Evolutionary conservation across 2,888 invertebrate genomes (phyloP), one percentile per base, ranked within the genome.

Genomic region (Tineola bisselliella): DNA sequence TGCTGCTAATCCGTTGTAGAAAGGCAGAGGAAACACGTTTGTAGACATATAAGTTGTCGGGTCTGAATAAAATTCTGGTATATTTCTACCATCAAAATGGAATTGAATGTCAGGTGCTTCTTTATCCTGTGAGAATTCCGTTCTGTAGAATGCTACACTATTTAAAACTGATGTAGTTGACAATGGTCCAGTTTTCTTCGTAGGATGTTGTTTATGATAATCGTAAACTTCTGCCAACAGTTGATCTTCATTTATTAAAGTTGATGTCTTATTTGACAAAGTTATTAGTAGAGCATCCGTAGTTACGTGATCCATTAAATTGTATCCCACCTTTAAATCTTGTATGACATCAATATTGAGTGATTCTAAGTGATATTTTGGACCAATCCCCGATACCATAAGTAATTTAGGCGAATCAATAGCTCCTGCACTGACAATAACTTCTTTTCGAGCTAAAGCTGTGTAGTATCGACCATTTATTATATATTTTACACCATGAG

Each of bases 301-400:
- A 0, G 93, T 92, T 0, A 92, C 87, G 69, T 94, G 94, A 69
- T 94, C 92, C 69, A 93, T 93, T 0, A 94, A 79, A 73, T 94
- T 94, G 65, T 88, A 80, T 0, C 94, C 94, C 0, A 94, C 93
- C 57, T 89, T 89, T 59, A 93, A 78, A 75, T 93, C 88, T 54
- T 89, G 80, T 4, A 92, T 71, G 0, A 92, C 86, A 1, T 87
- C 78, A 60, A 91, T 90, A 38, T 83, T 77, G 8, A 88, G 69
- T 62, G 73, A 73, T 62, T 79, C 67, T 15, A 91, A 74, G 63
- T 90, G 88, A 31, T 84, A 75, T 64, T 79, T 81, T 0, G 91
- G 91, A 5, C 92, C 92, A 25, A 94, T 80, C 1, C 91, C 91
- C 60, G 91, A 91, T 12, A 91, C 68, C 90, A 91, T 90, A 0